These are phyloP conservation scores for Taenaris catops DNA, from an alignment of 2,888 invertebrate genomes.

Conservation along the genomic window DNA sequence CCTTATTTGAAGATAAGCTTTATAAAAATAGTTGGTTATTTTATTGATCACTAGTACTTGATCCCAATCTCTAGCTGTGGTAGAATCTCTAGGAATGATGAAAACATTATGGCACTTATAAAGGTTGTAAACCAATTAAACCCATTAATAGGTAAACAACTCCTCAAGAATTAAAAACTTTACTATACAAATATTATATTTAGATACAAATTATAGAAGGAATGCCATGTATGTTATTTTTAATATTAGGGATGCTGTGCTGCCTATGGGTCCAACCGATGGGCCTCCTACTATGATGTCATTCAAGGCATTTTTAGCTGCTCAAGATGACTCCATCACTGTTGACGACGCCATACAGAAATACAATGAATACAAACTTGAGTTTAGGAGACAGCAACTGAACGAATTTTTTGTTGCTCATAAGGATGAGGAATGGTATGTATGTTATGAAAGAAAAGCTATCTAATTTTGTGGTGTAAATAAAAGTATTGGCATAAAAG, in stretches of 20 bases:
- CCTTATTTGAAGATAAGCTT: too few relatives aligned
- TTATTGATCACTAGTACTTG: too few relatives aligned
- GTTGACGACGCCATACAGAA: conserved; percentile 97
- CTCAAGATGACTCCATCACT: conserved; percentile 98
- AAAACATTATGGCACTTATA: too few relatives aligned
- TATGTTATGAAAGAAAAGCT: background rate
- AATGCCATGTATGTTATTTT: conserved; percentile 3
- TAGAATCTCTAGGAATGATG: too few relatives aligned
- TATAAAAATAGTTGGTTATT: too few relatives aligned
- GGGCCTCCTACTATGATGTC: conserved; percentile 98
- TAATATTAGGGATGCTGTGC: conserved; percentile 68
- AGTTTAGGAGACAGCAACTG: conserved; percentile 96
- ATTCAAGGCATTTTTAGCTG: conserved; percentile 96
- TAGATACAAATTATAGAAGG: too few relatives aligned
- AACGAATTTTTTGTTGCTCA: conserved; percentile 99
- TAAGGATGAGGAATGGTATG: conserved; percentile 99
- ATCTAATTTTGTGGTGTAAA: conserved; percentile 4
- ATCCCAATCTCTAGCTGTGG: too few relatives aligned
- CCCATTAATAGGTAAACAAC: too few relatives aligned
- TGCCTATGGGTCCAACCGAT: conserved; percentile 69
- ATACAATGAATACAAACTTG: conserved; percentile 98
- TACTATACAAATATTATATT: too few relatives aligned
- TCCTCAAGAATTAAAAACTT: too few relatives aligned
- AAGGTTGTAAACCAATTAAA: too few relatives aligned
- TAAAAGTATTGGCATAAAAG: conserved; percentile 7